These are phyloP conservation scores for Eunapius fragilis DNA, from an alignment of 37 sponge, comb jelly and placozoan genomes.

Conservation along the genomic window DNA sequence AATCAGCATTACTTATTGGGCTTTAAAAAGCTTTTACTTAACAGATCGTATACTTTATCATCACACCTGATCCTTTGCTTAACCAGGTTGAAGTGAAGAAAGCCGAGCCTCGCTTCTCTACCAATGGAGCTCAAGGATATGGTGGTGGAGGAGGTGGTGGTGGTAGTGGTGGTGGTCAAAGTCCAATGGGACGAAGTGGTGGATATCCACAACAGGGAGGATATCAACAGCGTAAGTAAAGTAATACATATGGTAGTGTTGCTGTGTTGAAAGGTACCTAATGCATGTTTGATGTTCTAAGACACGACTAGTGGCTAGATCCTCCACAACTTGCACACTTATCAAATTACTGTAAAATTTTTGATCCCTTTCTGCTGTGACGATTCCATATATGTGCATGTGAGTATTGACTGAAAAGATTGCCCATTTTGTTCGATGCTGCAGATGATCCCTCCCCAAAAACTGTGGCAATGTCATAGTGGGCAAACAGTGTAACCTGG, in stretches of 20 bases:
- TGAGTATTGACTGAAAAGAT: too few relatives aligned
- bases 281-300: too few relatives aligned
- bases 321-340: too few relatives aligned
- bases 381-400: too few relatives aligned
- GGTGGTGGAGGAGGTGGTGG: neutral
- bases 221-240: neutral
- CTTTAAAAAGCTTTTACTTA: too few relatives aligned
- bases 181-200: neutral
- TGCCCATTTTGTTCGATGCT: neutral
- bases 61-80: neutral
- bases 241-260: too few relatives aligned
- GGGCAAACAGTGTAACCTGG: neutral
- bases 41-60: too few relatives aligned
- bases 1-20: neutral
- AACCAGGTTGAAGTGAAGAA: conserved; percentile 52
- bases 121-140: neutral
- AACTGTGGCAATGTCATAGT: conserved; percentile 5
- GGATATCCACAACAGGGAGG: neutral
- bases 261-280: too few relatives aligned
- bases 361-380: too few relatives aligned
- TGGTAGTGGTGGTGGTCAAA: neutral
- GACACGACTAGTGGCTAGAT: too few relatives aligned
- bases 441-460: neutral
- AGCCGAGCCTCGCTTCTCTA: conserved; percentile 23
- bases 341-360: too few relatives aligned